Conservation (phyloP, 1,140 invertebrate genomes). For the Nephila pilipes region DNA sequence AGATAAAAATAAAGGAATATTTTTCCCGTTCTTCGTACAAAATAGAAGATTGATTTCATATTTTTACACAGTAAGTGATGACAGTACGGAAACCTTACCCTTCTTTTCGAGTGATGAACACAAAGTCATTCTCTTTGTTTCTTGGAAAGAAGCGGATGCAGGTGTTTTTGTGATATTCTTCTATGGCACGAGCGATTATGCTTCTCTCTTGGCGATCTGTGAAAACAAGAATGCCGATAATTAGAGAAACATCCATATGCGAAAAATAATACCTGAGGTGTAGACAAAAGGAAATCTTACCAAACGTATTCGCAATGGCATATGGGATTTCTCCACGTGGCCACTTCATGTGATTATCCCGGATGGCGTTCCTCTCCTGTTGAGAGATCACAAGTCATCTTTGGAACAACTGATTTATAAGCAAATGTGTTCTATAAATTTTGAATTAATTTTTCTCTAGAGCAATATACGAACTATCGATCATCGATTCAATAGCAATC, state of each 20-base stretch:
- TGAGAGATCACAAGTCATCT: neutral
- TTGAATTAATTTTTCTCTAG: neutral
- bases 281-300: conserved; percentile 76
- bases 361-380: conserved; percentile 79
- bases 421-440: neutral
- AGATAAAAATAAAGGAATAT: no score
- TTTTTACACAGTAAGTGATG: no score
- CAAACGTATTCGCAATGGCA: conserved; percentile 80
- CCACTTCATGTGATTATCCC: conserved; percentile 79
- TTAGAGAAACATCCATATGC: neutral
- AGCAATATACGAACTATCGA: no score
- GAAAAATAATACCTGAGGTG: neutral
- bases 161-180: conserved; percentile 75
- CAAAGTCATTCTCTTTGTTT: conserved; percentile 79
- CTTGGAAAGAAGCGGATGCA: conserved; percentile 75
- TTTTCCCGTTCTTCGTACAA: no score
- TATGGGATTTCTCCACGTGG: conserved; percentile 81
- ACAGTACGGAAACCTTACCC: conserved; percentile 79
- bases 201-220: conserved; percentile 70
- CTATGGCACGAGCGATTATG: conserved; percentile 69
- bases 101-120: conserved; percentile 80
- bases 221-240: neutral
- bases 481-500: no score
- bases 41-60: no score
- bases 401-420: neutral